Evolutionary conservation across 1,140 invertebrate genomes (phyloP).

Genomic region (Drosophila ercepeae): DNA sequence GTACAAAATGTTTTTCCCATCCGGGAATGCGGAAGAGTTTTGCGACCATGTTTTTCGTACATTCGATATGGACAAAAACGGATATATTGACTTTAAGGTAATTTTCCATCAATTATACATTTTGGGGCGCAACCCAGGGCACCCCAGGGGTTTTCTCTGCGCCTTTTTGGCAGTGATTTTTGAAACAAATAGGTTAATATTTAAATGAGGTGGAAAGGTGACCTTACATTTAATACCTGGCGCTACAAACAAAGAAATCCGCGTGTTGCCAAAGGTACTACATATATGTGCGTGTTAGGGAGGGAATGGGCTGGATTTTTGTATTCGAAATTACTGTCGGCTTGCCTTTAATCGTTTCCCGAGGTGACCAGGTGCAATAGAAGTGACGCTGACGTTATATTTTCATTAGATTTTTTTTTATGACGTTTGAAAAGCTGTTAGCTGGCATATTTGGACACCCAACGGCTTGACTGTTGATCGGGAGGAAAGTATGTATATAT

Average conservation of each 20-base stretch:
- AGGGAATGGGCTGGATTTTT: constrained; percentile 1
- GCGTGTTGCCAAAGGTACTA: constrained; percentile 1
- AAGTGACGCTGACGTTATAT: neutral
- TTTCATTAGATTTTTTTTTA: constrained; percentile 9
- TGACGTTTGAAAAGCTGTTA: constrained; percentile 1
- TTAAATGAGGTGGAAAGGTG: neutral
- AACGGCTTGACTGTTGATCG: neutral
- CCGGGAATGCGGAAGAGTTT: constrained; percentile 99
- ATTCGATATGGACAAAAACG: constrained; percentile 99
- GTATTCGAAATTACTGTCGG: neutral
- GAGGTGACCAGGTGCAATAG: neutral
- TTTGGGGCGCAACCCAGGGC: neutral
- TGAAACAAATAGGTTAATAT: neutral
- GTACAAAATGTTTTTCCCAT: constrained; percentile 99
- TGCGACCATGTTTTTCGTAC: constrained; percentile 99
- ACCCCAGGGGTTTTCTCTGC: too few relatives aligned
- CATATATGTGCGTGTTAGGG: neutral
- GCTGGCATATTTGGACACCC: constrained; percentile 30
- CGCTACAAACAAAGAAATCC: neutral
- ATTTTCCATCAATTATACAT: constrained; percentile 62
- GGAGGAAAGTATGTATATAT: constrained; percentile 8
- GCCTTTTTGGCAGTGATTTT: neutral
- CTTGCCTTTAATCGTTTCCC: neutral
- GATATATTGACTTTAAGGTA: constrained; percentile 98
- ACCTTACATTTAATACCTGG: constrained; percentile 2